Conservation (phyloP, 2,113 vertebrate species). For the Melospiza georgiana region DNA sequence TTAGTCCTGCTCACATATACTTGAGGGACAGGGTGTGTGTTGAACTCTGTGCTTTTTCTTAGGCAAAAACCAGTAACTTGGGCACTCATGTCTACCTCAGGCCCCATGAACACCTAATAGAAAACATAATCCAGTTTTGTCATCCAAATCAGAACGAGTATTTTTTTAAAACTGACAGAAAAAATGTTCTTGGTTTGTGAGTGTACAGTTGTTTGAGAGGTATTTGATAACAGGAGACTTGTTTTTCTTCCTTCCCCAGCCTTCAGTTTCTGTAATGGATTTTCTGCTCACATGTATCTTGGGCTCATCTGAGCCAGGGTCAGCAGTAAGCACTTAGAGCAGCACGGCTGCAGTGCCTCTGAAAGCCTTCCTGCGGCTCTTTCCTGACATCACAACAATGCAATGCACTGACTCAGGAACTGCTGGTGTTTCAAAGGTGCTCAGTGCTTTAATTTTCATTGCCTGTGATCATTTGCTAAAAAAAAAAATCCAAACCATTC, state of each 20-base stretch:
- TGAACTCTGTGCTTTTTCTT: not conserved
- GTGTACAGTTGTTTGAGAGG: not conserved
- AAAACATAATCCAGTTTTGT: not conserved
- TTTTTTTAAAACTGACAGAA: not conserved
- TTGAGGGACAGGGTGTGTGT: not conserved
- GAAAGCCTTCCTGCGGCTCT: constrained; percentile 42
- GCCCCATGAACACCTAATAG: not conserved
- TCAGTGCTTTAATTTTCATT: constrained; percentile 34
- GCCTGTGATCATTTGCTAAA: constrained; percentile 15
- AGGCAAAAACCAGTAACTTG: not conserved
- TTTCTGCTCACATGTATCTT: constrained; percentile 18
- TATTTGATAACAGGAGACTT: not conserved
- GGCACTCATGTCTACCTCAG: not conserved
- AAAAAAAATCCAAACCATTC: not conserved
- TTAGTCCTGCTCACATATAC: not conserved
- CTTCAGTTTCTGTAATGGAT: constrained; percentile 22
- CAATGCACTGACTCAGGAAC: not conserved
- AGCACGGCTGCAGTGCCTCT: constrained; percentile 27
- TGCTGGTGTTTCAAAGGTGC: not conserved
- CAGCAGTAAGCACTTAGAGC: constrained; percentile 58
- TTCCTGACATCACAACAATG: constrained; percentile 26
- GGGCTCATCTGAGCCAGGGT: constrained; percentile 33
- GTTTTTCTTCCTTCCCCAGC: not conserved
- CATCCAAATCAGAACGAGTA: not conserved
- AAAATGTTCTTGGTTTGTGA: not conserved